Base-by-base conservation (phyloP, 2,888 invertebrate species). In the Lasioglossum leucozonium region DNA sequence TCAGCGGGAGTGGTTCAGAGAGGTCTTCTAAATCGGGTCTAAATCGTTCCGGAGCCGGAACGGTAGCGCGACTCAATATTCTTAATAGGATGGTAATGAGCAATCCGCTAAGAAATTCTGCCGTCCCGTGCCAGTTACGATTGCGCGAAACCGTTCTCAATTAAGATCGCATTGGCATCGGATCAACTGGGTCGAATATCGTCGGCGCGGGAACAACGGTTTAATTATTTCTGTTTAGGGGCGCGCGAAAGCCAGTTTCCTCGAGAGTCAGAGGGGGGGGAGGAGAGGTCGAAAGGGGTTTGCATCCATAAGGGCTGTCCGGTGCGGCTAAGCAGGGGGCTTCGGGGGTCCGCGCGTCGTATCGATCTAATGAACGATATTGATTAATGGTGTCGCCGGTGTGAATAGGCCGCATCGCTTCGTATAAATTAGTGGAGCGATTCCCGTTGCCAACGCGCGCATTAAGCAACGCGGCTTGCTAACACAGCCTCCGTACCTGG, bases 391-490 rank as follows among this genome's bases (percentile, higher is more conserved):
- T 79, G 75, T 83, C 84, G 86, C 73, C 72, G 72, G 82, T 79
- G 75, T 79, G 81, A 80, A 87, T 90, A 89, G 89, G 84, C 84
- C 77, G 83, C 73, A 85, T 84, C 86, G 84, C 65, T 86, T 83
- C 75, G 87, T 86, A 91, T 88, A 86, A 89, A 91, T 92, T 91
- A 92, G 88, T 84, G 80, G 82, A 81, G 81, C 85, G 87, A 91
- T 92, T 92, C 87, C 82, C 88, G 88, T 87, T 88, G 85, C 77
- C 90, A 87, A 80, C 81, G 85, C 58, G 80, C 77, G 82, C 86
- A 89, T 87, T 86, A 86, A 89, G 87, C 85, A 88, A 88, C 79
- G 85, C 47, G 77, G 84, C 90, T 86, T 75, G 87, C 88, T 91
- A 92, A 91, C 89, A 88, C 87, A 77, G 87, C 85, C 87, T 75